Evolutionary conservation across 2,113 vertebrate species (phyloP).

Genomic region (Gymnocephalus cernua): DNA sequence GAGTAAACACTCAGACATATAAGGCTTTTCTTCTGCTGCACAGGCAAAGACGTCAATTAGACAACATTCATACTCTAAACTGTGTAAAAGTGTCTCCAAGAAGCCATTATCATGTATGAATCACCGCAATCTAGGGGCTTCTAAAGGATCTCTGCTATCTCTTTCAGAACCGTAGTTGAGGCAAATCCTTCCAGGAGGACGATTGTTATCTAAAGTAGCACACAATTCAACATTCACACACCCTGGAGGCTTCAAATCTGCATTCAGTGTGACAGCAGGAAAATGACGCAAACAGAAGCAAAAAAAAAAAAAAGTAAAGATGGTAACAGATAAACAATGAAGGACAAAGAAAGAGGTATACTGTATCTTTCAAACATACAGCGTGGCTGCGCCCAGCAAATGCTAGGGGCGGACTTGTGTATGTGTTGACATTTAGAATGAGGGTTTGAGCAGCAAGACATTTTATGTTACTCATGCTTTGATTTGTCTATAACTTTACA

Average conservation of each 20-base stretch:
- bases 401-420: slow-evolving; percentile 38
- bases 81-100: slow-evolving; percentile 16
- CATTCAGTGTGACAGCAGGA: neutral
- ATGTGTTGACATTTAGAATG: slow-evolving; percentile 67
- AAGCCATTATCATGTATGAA: slow-evolving; percentile 45
- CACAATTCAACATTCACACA: slow-evolving; percentile 5
- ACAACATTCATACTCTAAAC: slow-evolving; percentile 29
- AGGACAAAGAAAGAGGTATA: neutral
- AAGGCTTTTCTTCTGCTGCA: slow-evolving; percentile 1
- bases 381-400: slow-evolving; percentile 49
- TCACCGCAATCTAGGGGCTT: slow-evolving; percentile 32
- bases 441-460: slow-evolving; percentile 14
- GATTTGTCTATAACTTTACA: neutral
- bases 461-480: neutral
- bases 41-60: slow-evolving; percentile 20
- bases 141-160: neutral
- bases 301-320: neutral
- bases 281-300: neutral
- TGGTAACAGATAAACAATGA: neutral
- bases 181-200: slow-evolving; percentile 24
- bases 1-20: neutral
- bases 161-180: neutral
- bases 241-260: neutral
- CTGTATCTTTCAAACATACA: slow-evolving; percentile 15
- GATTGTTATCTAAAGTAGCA: slow-evolving; percentile 39